Evolutionary conservation across 2,888 invertebrate species (phyloP), one percentile per base, ranked within the genome.

Genomic region (Sepiola atlantica): DNA sequence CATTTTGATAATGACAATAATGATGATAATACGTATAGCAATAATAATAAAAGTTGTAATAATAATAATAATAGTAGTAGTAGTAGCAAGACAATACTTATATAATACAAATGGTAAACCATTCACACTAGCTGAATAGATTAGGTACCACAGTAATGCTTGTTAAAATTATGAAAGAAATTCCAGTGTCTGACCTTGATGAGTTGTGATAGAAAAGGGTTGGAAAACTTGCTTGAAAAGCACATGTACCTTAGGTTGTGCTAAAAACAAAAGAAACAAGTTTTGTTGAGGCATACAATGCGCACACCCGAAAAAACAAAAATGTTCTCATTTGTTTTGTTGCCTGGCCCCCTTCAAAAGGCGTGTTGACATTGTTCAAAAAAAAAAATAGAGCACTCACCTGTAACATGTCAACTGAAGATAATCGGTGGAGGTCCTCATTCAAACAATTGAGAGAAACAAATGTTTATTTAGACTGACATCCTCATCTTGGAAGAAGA

Each of bases 31-130:
- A 77, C 16, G n/a, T n/a, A 32, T 32, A 77, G 32, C n/a, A 77
- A 77, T 77, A 77, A 77, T 77, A 77, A 77, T 57, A 61, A 61
- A 24, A 24, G 3, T 61, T 10, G 28, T 61, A 61, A 61, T 61
- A 24, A 61, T 61, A 61, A 61, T 61, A 61, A 61, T 61, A 61
- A 61, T 61, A 77, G 14, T 77, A 77, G n/a, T n/a, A 77, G n/a
- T n/a, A 77, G n/a, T 77, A 77, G 77, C 77, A 77, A 77, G 77
- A 77, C 77, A 77, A 77, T 77, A n/a, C n/a, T 77, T 77, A 77
- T 77, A 77, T 77, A 32, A 77, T 77, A 77, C n/a, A 77, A 77
- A 77, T n/a, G n/a, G n/a, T 77, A n/a, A 77, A 77, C n/a, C 77
- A 32, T 77, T 32, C 77, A 77, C 77, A 77, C 77, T 77, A 77